Evolutionary conservation across 2,888 invertebrate genomes (phyloP).

Genomic region (Bruchidius siliquastri): DNA sequence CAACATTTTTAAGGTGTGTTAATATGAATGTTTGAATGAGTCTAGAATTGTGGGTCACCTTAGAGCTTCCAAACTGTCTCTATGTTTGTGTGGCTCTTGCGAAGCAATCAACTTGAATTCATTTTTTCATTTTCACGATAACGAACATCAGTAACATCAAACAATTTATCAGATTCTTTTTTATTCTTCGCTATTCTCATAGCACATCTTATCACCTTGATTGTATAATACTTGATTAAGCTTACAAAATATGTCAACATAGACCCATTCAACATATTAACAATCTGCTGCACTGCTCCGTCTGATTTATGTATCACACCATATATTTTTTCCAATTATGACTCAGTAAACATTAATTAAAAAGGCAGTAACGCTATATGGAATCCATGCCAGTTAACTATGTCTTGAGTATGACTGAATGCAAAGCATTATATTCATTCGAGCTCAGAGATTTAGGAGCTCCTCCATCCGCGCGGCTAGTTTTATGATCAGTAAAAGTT

Average conservation of each 20-base stretch:
- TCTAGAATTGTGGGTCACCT: too few relatives aligned
- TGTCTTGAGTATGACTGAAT: not conserved
- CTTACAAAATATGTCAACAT: not conserved
- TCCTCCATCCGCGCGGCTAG: slow-evolving; percentile 56
- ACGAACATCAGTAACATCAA: too few relatives aligned
- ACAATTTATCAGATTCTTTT: too few relatives aligned
- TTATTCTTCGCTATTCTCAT: too few relatives aligned
- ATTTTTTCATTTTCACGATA: too few relatives aligned
- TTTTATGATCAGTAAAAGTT: slow-evolving; percentile 15
- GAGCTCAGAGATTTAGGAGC: slow-evolving; percentile 52
- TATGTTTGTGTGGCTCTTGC: too few relatives aligned
- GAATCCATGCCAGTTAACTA: not conserved
- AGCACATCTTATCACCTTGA: too few relatives aligned
- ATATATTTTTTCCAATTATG: not conserved
- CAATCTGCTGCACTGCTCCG: not conserved
- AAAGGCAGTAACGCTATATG: not conserved
- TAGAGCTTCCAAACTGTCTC: too few relatives aligned
- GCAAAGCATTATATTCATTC: not conserved
- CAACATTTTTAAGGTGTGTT: too few relatives aligned
- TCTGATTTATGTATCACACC: not conserved
- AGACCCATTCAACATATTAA: not conserved
- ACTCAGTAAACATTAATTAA: not conserved
- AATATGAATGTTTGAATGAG: too few relatives aligned
- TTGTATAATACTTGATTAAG: too few relatives aligned
- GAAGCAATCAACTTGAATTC: too few relatives aligned